A percentile compares a stretch with the other conserved stretches of the same genome.
Evolutionary conservation across 2,888 invertebrate species (phyloP).

Genomic region (Empis stercorea): DNA sequence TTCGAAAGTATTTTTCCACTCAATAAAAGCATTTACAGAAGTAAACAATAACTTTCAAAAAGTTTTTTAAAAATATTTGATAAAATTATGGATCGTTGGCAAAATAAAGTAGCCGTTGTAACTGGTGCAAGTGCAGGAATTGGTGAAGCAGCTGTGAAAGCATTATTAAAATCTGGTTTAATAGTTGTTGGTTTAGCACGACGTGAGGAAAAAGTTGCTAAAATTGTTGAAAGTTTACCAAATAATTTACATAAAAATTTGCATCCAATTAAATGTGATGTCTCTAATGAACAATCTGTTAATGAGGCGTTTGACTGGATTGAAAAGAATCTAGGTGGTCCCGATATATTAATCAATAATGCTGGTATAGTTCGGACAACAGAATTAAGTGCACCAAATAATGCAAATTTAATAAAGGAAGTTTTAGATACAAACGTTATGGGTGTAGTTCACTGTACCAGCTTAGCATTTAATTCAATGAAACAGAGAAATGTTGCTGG

Average conservation of each 20-base stretch:
- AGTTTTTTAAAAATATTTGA: no score
- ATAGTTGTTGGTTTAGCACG: slow-evolving; percentile 43
- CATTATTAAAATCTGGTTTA: slow-evolving; percentile 39
- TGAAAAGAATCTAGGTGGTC: slow-evolving; percentile 38
- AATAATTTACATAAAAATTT: slow-evolving; percentile 20
- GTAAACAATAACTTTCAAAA: no score
- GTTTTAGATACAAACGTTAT: slow-evolving; percentile 38
- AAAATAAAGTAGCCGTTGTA: slow-evolving; percentile 46
- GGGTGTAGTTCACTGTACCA: slow-evolving; percentile 36
- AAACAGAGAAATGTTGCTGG: slow-evolving; percentile 29
- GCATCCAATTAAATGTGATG: slow-evolving; percentile 38
- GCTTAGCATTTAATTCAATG: slow-evolving; percentile 39
- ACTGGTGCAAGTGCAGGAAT: slow-evolving; percentile 53
- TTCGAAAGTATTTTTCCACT: no score
- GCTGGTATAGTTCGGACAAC: slow-evolving; percentile 28
- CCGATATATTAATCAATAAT: slow-evolving; percentile 46
- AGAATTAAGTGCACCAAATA: slow-evolving; percentile 13
- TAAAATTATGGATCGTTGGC: slow-evolving; percentile 46
- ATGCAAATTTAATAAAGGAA: slow-evolving; percentile 20
- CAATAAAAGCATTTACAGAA: no score
- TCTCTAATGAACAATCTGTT: slow-evolving; percentile 42
- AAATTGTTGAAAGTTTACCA: slow-evolving; percentile 18
- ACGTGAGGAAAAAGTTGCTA: slow-evolving; percentile 36
- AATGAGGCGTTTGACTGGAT: slow-evolving; percentile 39
- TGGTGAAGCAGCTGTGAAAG: slow-evolving; percentile 38